Percentiles rank a stretch among this genome's conserved stretches.
Conservation (phyloP, 2,797 vertebrate species). For the Cossypha caffra region DNA sequence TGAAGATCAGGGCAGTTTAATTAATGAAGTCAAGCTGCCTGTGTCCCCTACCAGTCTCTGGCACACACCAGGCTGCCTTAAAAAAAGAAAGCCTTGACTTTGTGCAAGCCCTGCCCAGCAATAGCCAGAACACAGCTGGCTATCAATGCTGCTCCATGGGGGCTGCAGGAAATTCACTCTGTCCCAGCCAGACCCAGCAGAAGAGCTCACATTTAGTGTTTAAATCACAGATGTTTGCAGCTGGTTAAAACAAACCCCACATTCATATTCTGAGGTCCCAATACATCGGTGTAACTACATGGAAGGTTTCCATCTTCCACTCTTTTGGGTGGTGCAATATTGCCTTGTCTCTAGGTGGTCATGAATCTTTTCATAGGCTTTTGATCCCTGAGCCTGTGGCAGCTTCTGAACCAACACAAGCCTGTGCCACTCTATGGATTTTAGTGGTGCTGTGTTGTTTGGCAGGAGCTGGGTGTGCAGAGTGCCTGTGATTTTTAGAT, state of each 20-base stretch:
- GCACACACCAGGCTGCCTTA: background rate
- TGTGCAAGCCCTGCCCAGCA: background rate
- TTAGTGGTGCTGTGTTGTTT: background rate
- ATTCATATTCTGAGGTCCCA: fast-evolving
- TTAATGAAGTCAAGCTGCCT: background rate
- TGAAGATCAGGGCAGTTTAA: background rate
- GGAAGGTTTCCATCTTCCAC: background rate
- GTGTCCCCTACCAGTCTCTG: background rate
- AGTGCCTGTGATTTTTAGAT: background rate
- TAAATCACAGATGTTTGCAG: background rate
- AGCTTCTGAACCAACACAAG: background rate
- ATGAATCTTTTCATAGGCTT: background rate
- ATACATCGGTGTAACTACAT: fast-evolving
- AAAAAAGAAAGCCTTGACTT: background rate
- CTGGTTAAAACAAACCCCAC: background rate
- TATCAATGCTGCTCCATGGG: fast-evolving
- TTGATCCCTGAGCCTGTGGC: background rate
- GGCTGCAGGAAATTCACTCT: background rate
- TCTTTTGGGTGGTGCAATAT: background rate
- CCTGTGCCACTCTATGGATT: background rate
- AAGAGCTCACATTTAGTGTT: background rate
- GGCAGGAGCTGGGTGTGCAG: background rate
- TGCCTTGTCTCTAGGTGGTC: background rate
- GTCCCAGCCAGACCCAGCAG: background rate
- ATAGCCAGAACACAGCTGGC: background rate